phyloP scores from a whole-genome alignment of 2,888 invertebrate species.

The Idaea straminata region DNA sequence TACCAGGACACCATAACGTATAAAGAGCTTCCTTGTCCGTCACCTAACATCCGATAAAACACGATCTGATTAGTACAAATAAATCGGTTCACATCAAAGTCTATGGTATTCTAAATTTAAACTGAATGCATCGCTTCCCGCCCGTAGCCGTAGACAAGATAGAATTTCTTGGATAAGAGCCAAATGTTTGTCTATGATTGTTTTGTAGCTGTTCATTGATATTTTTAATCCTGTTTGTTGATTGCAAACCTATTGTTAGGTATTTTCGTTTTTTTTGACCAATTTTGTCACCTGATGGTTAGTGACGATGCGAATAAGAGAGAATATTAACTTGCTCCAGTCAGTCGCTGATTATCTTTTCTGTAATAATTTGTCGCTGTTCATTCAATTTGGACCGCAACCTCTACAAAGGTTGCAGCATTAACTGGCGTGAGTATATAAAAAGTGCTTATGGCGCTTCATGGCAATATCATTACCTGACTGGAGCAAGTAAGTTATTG shows the following conservation, averaged over 20 bases:
- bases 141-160: constrained; percentile 37
- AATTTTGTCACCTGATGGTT: no score
- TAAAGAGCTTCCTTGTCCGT: constrained; percentile 3
- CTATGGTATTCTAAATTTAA: constrained; percentile 39
- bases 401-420: no score
- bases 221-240: neutral
- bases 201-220: neutral
- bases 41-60: constrained; percentile 25
- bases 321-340: no score
- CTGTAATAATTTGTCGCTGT: no score
- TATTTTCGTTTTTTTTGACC: neutral
- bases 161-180: constrained; percentile 34
- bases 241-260: neutral
- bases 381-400: no score
- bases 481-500: no score
- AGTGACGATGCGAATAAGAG: no score
- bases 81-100: constrained; percentile 49
- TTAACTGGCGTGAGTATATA: no score
- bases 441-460: no score
- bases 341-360: no score
- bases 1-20: neutral
- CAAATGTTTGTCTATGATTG: constrained; percentile 16
- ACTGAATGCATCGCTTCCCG: constrained; percentile 43
- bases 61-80: constrained; percentile 33
- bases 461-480: no score